Percentiles rank a stretch among this genome's conserved stretches.
These are phyloP conservation scores for Tribolium madens DNA, from an alignment of 1,140 invertebrate species.

Conservation along the genomic window DNA sequence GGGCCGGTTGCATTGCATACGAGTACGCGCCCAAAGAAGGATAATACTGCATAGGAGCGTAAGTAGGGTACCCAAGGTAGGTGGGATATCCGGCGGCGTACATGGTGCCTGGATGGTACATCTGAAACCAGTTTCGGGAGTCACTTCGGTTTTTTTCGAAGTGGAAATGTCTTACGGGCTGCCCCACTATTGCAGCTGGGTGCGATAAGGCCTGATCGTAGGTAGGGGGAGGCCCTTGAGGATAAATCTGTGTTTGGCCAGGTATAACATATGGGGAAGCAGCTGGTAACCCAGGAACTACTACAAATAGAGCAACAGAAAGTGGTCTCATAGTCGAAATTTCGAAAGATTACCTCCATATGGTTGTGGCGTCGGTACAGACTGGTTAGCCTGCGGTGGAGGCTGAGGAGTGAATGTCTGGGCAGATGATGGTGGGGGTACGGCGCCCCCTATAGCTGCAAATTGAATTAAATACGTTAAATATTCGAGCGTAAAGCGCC, in stretches of 20 bases:
- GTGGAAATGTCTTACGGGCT: conserved; percentile 60
- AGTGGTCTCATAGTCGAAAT: not conserved
- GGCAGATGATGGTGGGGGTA: conserved; percentile 60
- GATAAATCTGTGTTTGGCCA: conserved; percentile 65
- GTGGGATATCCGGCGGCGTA: conserved; percentile 78
- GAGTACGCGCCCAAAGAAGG: conserved; percentile 75
- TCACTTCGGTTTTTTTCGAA: not conserved
- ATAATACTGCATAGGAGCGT: conserved; percentile 80
- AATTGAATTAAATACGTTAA: conserved; percentile 48
- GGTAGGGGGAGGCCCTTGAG: conserved; percentile 64
- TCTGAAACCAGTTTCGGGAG: conserved; percentile 65
- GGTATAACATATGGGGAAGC: conserved; percentile 63
- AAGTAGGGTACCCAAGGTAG: conserved; percentile 80
- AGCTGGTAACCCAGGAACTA: conserved; percentile 62
- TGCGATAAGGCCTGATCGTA: conserved; percentile 65
- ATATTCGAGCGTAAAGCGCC: conserved; percentile 28
- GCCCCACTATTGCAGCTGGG: conserved; percentile 64
- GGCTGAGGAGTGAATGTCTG: conserved; percentile 63
- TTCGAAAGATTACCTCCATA: conserved; percentile 62
- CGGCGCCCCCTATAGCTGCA: conserved; percentile 62
- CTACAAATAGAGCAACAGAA: conserved; percentile 47
- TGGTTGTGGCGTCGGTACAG: conserved; percentile 62
- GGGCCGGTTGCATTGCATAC: conserved; percentile 77
- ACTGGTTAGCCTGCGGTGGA: conserved; percentile 63
- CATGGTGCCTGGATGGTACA: conserved; percentile 78